These are phyloP conservation scores for Caenorhabditis wallacei DNA, from an alignment of 2,888 invertebrate genomes.

Conservation along the genomic window DNA sequence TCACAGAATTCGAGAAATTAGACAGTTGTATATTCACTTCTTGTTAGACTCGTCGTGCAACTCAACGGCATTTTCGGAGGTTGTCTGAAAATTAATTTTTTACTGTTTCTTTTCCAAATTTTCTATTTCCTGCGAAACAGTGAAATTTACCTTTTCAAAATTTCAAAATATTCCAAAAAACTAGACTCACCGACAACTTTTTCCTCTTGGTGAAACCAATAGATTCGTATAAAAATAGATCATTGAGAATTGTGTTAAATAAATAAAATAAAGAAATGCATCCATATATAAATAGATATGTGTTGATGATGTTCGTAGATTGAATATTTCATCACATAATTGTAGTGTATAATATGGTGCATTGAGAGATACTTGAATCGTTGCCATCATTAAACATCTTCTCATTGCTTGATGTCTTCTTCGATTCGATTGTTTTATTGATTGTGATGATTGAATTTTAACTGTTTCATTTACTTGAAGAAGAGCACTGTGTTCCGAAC, in stretches of 20 bases:
- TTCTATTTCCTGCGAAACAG: background rate
- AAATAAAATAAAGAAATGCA: conserved; percentile 76
- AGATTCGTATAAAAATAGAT: conserved; percentile 73
- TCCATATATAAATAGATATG: conserved; percentile 74
- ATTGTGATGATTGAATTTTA: conserved; percentile 69
- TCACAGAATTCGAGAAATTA: conserved; percentile 8
- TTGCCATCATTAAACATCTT: conserved; percentile 77
- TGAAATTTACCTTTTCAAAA: too few relatives aligned
- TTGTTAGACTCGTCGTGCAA: conserved; percentile 48
- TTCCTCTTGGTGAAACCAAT: conserved; percentile 57
- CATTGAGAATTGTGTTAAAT: conserved; percentile 77
- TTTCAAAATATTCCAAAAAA: background rate
- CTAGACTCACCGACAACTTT: conserved; percentile 42
- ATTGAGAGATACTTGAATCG: conserved; percentile 77
- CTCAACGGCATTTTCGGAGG: conserved; percentile 48
- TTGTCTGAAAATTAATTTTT: conserved; percentile 43
- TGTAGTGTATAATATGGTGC: conserved; percentile 78
- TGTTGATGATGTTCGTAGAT: conserved; percentile 53
- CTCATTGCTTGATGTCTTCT: conserved; percentile 76
- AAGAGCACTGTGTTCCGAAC: conserved; percentile 30
- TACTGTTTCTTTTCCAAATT: background rate
- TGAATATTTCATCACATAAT: conserved; percentile 75
- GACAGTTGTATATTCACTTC: conserved; percentile 48
- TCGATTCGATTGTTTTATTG: conserved; percentile 64
- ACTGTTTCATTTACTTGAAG: conserved; percentile 58